Conservation (phyloP, 2,113 vertebrate species). For the Saccopteryx bilineata region DNA sequence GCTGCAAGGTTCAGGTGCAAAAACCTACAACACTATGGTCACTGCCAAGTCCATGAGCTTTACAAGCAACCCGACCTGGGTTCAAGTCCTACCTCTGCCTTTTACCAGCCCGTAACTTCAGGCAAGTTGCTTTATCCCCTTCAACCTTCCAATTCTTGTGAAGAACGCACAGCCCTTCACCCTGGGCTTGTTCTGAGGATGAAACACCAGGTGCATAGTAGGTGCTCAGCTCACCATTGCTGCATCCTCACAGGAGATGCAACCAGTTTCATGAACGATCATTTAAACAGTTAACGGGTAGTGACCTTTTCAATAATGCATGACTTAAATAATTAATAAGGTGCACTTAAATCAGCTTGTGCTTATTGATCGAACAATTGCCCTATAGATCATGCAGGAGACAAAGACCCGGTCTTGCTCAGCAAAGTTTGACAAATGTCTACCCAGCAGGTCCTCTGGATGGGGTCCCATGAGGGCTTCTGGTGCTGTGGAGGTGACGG, state of each 20-base stretch:
- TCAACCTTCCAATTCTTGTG: fast-evolving
- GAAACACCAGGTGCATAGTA: fast-evolving
- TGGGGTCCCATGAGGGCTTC: fast-evolving
- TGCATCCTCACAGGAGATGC: background rate
- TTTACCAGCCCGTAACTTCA: fast-evolving
- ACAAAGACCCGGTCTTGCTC: background rate
- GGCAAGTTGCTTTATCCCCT: background rate
- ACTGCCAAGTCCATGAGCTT: background rate
- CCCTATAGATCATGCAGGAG: background rate
- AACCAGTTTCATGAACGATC: background rate
- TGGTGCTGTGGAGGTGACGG: fast-evolving
- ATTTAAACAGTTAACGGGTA: background rate
- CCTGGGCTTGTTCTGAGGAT: background rate
- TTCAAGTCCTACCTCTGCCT: background rate
- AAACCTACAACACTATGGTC: fast-evolving
- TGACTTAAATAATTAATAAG: slow-evolving; percentile 62
- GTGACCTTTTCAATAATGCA: slow-evolving; percentile 51
- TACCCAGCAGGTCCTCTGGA: fast-evolving
- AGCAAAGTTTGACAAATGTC: background rate
- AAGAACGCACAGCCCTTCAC: fast-evolving
- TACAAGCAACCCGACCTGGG: fast-evolving
- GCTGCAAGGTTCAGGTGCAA: background rate
- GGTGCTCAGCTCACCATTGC: background rate
- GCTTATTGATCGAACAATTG: background rate
- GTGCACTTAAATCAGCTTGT: background rate